Conservation (phyloP, 2,797 vertebrate species). For the Holocentrus rufus region DNA sequence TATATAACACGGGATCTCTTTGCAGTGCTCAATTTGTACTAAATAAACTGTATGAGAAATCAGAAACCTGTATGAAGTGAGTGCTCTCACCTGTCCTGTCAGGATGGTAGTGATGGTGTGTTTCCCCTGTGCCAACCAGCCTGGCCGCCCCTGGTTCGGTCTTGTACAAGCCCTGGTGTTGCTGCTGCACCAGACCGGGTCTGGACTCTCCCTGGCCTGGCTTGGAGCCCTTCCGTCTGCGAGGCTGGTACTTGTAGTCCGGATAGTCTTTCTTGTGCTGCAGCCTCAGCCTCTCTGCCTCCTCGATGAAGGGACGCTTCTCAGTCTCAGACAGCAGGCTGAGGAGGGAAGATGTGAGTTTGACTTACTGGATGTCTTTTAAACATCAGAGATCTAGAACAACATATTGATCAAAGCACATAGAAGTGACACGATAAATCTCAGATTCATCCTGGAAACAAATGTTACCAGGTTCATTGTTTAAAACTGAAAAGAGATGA, state of each 20-base stretch:
- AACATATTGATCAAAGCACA: neutral
- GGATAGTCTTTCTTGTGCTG: constrained; percentile 95
- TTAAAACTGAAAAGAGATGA: too few relatives aligned
- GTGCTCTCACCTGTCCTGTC: constrained; percentile 75
- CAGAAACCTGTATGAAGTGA: neutral
- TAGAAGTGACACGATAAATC: too few relatives aligned
- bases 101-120: constrained; percentile 82
- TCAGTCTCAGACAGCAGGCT: constrained; percentile 90
- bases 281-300: constrained; percentile 89
- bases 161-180: constrained; percentile 56
- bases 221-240: constrained; percentile 88
- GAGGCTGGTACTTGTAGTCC: constrained; percentile 94
- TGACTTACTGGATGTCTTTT: neutral
- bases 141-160: constrained; percentile 64
- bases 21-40: neutral
- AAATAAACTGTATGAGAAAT: neutral
- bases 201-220: constrained; percentile 82
- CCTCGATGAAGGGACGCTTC: constrained; percentile 90
- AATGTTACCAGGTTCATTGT: too few relatives aligned
- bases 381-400: too few relatives aligned
- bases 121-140: constrained; percentile 70
- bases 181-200: constrained; percentile 80
- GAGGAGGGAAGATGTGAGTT: neutral
- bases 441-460: too few relatives aligned
- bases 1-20: too few relatives aligned